Evolutionary conservation across 2,888 invertebrate species (phyloP).

Genomic region (Dermolepida albohirtum): DNA sequence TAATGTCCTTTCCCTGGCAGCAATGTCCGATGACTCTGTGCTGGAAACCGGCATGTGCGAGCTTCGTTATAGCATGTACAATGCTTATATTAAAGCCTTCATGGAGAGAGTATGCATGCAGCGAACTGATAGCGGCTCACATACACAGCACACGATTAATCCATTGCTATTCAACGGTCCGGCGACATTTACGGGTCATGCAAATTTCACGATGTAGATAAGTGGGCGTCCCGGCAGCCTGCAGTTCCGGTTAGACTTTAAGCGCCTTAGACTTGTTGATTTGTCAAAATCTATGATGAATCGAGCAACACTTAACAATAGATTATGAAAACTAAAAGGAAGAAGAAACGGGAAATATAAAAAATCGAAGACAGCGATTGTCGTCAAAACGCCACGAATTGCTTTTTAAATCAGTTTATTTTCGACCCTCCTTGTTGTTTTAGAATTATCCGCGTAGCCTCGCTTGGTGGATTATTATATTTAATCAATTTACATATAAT

Average conservation of each 20-base stretch:
- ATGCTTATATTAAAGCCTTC: slow-evolving; percentile 45
- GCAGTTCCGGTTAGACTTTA: slow-evolving; percentile 45
- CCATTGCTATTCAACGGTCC: slow-evolving; percentile 52
- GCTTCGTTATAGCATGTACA: slow-evolving; percentile 39
- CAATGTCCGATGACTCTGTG: slow-evolving; percentile 2
- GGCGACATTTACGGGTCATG: slow-evolving; percentile 51
- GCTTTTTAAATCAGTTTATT: not conserved
- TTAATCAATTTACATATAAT: too few species aligned
- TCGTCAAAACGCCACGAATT: not conserved
- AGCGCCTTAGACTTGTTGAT: slow-evolving; percentile 54
- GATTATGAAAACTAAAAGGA: slow-evolving; percentile 1
- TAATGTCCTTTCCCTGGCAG: slow-evolving; percentile 3
- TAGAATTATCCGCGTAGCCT: slow-evolving; percentile 13
- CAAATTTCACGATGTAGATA: slow-evolving; percentile 53
- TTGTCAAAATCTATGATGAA: slow-evolving; percentile 43
- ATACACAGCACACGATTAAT: slow-evolving; percentile 51
- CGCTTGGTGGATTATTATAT: too few species aligned
- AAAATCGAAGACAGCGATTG: not conserved
- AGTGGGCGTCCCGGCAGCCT: slow-evolving; percentile 44
- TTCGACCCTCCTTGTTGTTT: slow-evolving; percentile 3
- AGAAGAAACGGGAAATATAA: not conserved
- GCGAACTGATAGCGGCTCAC: slow-evolving; percentile 51
- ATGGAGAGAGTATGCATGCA: slow-evolving; percentile 49
- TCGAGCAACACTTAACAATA: slow-evolving; percentile 10
- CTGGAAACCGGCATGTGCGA: slow-evolving; percentile 29